Percentiles rank a stretch among this genome's conserved stretches.
These are phyloP conservation scores for Aporrectodea caliginosa DNA, from an alignment of 1,140 invertebrate species.

Conservation along the genomic window DNA sequence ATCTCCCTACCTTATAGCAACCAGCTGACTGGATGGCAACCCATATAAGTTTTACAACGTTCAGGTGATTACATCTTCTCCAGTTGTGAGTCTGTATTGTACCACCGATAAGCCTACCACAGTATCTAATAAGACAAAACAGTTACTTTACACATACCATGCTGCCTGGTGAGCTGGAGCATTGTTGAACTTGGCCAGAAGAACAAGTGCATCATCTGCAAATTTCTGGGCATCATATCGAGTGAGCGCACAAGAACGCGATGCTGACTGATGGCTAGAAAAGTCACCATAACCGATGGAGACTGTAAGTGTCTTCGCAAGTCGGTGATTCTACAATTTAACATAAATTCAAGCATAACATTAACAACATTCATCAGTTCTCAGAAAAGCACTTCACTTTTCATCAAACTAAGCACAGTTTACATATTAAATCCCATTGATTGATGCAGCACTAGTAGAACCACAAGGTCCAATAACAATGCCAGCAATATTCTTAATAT, in stretches of 20 bases:
- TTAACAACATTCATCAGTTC: too few relatives aligned
- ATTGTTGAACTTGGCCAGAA: constrained; percentile 62
- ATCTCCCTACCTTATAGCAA: too few relatives aligned
- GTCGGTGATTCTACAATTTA: constrained; percentile 52
- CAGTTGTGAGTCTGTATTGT: too few relatives aligned
- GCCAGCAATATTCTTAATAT: neutral
- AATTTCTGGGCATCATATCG: constrained; percentile 51
- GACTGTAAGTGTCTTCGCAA: constrained; percentile 52
- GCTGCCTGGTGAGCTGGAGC: constrained; percentile 61
- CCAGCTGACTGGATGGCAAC: too few relatives aligned
- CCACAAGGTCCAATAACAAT: constrained; percentile 24
- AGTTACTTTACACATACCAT: constrained; percentile 60
- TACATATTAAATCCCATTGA: too few relatives aligned
- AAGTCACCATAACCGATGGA: constrained; percentile 36
- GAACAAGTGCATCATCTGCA: constrained; percentile 62
- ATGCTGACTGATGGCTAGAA: constrained; percentile 34
- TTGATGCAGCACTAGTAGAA: too few relatives aligned
- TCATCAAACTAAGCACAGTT: too few relatives aligned
- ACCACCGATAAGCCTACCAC: too few relatives aligned
- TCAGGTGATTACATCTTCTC: too few relatives aligned
- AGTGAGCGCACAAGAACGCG: constrained; percentile 48
- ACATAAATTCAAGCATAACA: too few relatives aligned
- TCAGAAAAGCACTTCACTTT: too few relatives aligned
- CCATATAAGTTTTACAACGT: too few relatives aligned
- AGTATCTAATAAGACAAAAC: neutral